Percentiles rank a stretch among this genome's conserved stretches.
Conservation (phyloP, 2,113 vertebrate genomes). For the Salvator merianae region DNA sequence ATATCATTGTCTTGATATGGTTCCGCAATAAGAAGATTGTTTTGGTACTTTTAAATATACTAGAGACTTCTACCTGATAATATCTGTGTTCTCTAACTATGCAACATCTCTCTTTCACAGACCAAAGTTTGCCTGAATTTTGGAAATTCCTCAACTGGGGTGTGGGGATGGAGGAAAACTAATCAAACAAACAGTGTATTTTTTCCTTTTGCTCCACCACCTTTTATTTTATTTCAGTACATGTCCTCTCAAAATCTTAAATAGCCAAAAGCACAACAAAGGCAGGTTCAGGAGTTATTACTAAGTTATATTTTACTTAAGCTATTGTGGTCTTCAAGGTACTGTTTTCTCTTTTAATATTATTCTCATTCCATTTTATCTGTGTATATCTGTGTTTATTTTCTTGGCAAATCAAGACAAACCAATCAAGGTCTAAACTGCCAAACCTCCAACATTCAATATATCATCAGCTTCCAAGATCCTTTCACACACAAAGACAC, state of each 20-base stretch:
- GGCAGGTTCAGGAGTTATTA: background rate
- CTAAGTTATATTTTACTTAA: slow-evolving; percentile 16
- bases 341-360: slow-evolving; percentile 23
- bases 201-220: too few species aligned
- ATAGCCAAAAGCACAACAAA: background rate
- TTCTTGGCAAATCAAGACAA: background rate
- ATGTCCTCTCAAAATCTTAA: background rate
- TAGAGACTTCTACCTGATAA: too few species aligned
- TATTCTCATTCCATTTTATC: slow-evolving; percentile 19
- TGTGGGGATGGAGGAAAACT: too few species aligned
- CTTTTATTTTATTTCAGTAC: background rate
- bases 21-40: too few species aligned
- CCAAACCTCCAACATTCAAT: background rate
- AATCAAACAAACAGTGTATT: too few species aligned
- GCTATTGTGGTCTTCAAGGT: background rate
- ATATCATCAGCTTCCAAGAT: background rate
- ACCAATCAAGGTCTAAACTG: background rate
- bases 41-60: too few species aligned
- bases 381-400: background rate
- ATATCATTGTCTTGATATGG: too few species aligned
- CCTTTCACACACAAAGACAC: background rate
- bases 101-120: too few species aligned
- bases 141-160: too few species aligned
- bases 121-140: too few species aligned
- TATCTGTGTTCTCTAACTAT: too few species aligned